Evolutionary conservation across 1,140 invertebrate species (phyloP).

Genomic region (Rhynchophorus ferrugineus): DNA sequence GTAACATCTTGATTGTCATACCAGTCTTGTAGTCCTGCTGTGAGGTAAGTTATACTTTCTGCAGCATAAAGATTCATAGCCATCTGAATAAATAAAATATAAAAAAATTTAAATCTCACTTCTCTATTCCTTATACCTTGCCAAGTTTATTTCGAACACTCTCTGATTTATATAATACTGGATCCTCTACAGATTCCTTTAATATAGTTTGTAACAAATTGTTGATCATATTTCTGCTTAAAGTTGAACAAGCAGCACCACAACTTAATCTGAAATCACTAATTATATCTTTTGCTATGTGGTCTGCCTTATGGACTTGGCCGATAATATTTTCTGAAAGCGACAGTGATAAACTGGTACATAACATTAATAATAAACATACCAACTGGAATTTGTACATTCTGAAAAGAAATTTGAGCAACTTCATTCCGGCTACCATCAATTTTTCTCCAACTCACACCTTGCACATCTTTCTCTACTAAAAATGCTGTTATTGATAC

Average conservation of each 20-base stretch:
- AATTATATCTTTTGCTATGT: constrained; percentile 32
- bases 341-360: not conserved
- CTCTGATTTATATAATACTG: constrained; percentile 39
- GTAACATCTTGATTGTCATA: constrained; percentile 60
- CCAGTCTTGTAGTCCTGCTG: constrained; percentile 59
- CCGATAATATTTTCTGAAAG: constrained; percentile 40
- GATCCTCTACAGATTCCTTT: constrained; percentile 51
- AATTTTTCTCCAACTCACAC: constrained; percentile 52
- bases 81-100: constrained; percentile 34
- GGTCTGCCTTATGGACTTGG: constrained; percentile 27
- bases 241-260: constrained; percentile 35
- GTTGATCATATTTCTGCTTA: constrained; percentile 44
- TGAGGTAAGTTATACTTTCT: constrained; percentile 72
- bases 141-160: constrained; percentile 24
- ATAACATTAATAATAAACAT: too few relatives aligned
- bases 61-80: constrained; percentile 56
- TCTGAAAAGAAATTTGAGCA: constrained; percentile 42
- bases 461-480: constrained; percentile 62
- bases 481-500: constrained; percentile 52
- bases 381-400: constrained; percentile 41
- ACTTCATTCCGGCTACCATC: constrained; percentile 15
- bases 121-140: constrained; percentile 29
- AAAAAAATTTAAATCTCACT: too few relatives aligned
- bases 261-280: constrained; percentile 36
- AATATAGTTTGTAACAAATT: constrained; percentile 53